Base-by-base conservation (phyloP, 2,888 invertebrate genomes). In the Stegophylla sp. region DNA sequence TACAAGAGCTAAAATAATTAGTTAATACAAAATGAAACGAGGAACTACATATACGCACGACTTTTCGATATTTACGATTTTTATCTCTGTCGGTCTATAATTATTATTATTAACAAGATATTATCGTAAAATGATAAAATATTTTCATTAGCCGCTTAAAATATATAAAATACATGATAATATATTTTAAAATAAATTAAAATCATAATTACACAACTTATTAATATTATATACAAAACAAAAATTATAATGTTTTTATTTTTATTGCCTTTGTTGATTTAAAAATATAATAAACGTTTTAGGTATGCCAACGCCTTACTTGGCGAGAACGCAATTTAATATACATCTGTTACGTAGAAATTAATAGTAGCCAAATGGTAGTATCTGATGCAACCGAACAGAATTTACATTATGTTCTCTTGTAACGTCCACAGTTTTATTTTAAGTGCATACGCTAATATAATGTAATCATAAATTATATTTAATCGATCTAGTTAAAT, bases 241-340 rank as follows among this genome's bases (percentile, higher is more conserved):
- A 45, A 12, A 69, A 34, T 48, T 17, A 26, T 51, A 41, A 20
- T n/a, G 20, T 43, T 23, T 45, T 41, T 71, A 56, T 23, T 72
- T 41, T 56, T 43, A 43, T 43, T 53, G 34, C 20, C 15, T 34
- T 34, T 41, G 13, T 51, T 28, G 69, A 15, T 13, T 51, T 26
- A 34, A 9, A 45, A 7, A 12, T 56, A n/a, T n/a, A n/a, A n/a
- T n/a, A n/a, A n/a, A n/a, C n/a, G n/a, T n/a, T n/a, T n/a, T n/a
- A 1, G 15, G 61, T 12, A 72, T 0, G n/a, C 1, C 2, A 17
- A 26, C 72, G 63, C 74, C 74, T 51, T 23, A 34, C 20, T 20
- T 4, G 12, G 74, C 9, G 20, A 34, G 15, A 63, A 75, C 34
- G 48, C 74, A 75, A 75, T 75, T 75, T 23, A 64, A 75, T 23